Evolutionary conservation across 2,113 vertebrate genomes (phyloP).

Genomic region (Illadopsis cleaveri): DNA sequence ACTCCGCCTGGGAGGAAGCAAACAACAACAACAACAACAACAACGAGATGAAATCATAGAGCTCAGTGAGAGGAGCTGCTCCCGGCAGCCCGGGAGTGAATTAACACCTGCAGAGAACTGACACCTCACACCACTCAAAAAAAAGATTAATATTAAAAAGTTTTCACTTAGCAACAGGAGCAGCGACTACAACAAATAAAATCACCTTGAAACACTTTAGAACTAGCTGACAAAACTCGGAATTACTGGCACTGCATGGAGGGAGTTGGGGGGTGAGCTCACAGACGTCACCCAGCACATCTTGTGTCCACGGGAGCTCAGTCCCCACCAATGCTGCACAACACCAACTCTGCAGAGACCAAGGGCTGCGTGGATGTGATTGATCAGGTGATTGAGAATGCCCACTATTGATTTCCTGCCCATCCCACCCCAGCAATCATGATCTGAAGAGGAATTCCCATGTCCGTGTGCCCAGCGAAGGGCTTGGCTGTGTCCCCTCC

Average conservation of each 20-base stretch:
- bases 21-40: neutral
- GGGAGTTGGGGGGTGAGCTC: neutral
- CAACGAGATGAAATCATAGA: neutral
- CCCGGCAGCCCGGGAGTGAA: neutral
- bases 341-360: neutral
- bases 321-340: neutral
- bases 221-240: neutral
- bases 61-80: neutral
- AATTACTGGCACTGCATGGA: neutral
- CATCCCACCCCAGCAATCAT: neutral
- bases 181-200: neutral
- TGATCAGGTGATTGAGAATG: neutral
- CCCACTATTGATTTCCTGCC: neutral
- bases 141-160: conserved; percentile 63
- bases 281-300: neutral
- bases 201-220: neutral
- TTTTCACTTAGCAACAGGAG: conserved; percentile 61
- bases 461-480: rapidly evolving
- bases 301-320: neutral
- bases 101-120: conserved; percentile 57
- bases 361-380: neutral
- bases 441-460: neutral
- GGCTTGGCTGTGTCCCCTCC: neutral
- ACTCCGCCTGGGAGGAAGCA: neutral
- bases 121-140: conserved; percentile 35